Evolutionary conservation across 2,888 invertebrate species (phyloP).

Genomic region (Nasonovia ribisnigri): DNA sequence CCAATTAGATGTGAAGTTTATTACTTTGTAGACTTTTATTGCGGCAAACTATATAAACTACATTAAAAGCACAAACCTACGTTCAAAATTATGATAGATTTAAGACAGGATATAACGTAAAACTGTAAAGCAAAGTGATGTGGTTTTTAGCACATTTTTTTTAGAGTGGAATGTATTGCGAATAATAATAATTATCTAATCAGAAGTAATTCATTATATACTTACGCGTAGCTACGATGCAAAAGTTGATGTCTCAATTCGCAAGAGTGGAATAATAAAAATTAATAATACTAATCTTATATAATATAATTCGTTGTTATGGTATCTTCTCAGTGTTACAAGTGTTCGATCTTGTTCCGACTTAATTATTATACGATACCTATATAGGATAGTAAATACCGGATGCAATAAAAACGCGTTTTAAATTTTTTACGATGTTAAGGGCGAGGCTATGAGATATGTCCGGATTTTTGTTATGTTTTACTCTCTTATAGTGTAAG

Average conservation of each 20-base stretch:
- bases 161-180: not conserved
- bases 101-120: not conserved
- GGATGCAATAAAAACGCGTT: constrained; percentile 61
- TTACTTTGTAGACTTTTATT: constrained; percentile 37
- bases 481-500: not conserved
- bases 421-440: constrained; percentile 55
- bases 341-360: constrained; percentile 58
- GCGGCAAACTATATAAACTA: not conserved
- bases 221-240: not conserved
- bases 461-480: constrained; percentile 21
- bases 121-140: not conserved
- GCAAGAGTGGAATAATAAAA: constrained; percentile 49
- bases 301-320: constrained; percentile 4
- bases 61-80: constrained; percentile 27
- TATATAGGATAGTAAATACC: constrained; percentile 21
- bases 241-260: constrained; percentile 33
- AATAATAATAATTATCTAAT: constrained; percentile 42
- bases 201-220: constrained; percentile 21
- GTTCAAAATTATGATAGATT: constrained; percentile 29
- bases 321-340: constrained; percentile 16
- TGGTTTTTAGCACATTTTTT: constrained; percentile 13
- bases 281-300: not conserved
- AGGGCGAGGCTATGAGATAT: constrained; percentile 32
- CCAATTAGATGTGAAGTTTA: constrained; percentile 43
- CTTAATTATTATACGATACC: constrained; percentile 49